Evolutionary conservation across 2,113 vertebrate species (phyloP).

Genomic region (Zosterops pallidus): DNA sequence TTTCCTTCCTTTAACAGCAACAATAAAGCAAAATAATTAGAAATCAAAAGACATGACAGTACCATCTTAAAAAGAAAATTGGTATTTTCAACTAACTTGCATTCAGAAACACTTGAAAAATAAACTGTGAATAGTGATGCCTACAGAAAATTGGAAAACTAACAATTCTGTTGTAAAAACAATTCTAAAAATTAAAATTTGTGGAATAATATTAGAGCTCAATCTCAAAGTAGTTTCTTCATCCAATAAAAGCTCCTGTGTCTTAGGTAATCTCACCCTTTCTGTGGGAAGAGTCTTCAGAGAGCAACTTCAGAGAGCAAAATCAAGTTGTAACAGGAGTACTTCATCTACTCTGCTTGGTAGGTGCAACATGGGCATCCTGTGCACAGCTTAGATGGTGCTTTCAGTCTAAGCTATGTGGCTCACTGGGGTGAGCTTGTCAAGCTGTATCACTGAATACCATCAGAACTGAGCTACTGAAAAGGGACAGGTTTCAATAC

Average conservation of each 20-base stretch:
- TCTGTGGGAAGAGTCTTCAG: not conserved
- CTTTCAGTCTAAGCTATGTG: not conserved
- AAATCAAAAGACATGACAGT: not conserved
- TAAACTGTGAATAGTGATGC: not conserved
- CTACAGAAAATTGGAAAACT: not conserved
- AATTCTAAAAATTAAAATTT: not conserved
- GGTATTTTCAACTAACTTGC: not conserved
- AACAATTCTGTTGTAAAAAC: not conserved
- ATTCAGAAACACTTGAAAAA: not conserved
- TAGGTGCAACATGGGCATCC: not conserved
- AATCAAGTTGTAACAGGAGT: not conserved
- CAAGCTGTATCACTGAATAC: not conserved
- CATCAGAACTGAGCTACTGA: not conserved
- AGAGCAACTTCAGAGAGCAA: not conserved
- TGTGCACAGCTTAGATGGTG: not conserved
- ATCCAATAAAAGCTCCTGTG: not conserved
- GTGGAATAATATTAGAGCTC: not conserved
- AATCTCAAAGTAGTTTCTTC: not conserved
- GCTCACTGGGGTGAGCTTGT: not conserved
- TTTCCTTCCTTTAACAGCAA: not conserved
- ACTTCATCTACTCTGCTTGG: not conserved
- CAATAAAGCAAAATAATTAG: not conserved
- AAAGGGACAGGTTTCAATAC: not conserved
- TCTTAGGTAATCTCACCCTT: not conserved
- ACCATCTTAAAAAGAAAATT: not conserved